Evolutionary conservation across 1,140 invertebrate species (phyloP), one percentile per base, ranked within the genome.

Genomic region (Charaxes varanes): DNA sequence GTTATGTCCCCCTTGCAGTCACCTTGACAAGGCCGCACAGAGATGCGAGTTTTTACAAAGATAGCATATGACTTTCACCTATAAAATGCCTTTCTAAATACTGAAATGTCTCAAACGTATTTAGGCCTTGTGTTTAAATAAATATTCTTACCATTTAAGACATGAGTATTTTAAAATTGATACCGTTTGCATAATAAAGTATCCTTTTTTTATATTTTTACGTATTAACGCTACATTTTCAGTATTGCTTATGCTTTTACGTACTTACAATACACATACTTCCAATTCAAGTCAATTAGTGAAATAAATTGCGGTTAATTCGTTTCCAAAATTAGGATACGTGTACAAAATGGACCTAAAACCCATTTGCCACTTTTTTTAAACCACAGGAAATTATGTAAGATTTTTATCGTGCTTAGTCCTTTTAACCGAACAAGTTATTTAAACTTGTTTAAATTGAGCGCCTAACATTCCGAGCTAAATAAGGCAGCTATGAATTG

Each of bases 51-150:
- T 82, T 82, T 82, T 80, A 76, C 78, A 69, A 73, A 61, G 62
- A 71, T 69, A 71, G 70, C 60, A 69, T 62, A 79, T 72, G 76
- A 82, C 78, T 82, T 82, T 82, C 78, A 80, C 78, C 78, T 70
- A 74, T 69, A 47, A 73, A 57, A 71, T 52, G 60, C 77, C 77
- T 82, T 82, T 82, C 77, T 82, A 82, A 82, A 77, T 60, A 27
- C 59, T 61, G 54, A 66, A 62, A 41, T 58, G 32, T 59, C 45
- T 56, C 37, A 43, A 52, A 44, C 49, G 41, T 51, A 52, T 63
- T 55, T 54, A 65, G 47, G 53, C 43, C 44, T 55, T 42, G 40
- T 11, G 33, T 46, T 38, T 31, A 21, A 21, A 4, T 17, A 12
- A 14, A 15, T 13, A 16, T 34, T 18, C 27, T 28, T 28, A n/a